Base-by-base conservation (phyloP, 2,113 vertebrate genomes). In the Tetrao urogallus region DNA sequence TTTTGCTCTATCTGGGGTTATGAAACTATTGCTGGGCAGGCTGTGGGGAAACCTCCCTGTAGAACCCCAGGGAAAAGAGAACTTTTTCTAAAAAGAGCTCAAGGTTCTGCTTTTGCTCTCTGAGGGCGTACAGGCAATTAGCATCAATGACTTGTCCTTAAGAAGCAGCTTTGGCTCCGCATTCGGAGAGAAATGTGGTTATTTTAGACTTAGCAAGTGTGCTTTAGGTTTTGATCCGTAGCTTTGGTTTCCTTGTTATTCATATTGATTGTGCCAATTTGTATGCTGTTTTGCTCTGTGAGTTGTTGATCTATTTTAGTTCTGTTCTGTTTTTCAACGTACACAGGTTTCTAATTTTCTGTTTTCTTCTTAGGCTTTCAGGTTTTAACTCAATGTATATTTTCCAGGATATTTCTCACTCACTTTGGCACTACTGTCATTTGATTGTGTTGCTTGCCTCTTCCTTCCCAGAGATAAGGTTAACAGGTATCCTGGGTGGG, bases 181-280 rank as follows among this genome's bases (percentile, higher is more conserved):
- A 69, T 96, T 91, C 76, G 50, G 91, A 86, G 87, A 96, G 57
- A 47, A 94, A 84, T 83, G 94, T 92, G 70, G 87, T 87, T 94
- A 89, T 96, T 97, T 96, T 76, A 92, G 92, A 95, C 72, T 54
- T 94, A 76, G 91, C 47, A 52, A 78, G 66, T 85, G 48, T 93
- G 88, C 86, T 95, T 97, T 96, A 96, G 89, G 80, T 95, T 97
- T 97, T 97, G 94, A 97, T 95, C 93, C 42, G 6, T 56, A 95
- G 93, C 95, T 97, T 97, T 95, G 83, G 92, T 95, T 97, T 98
- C 89, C 96, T 95, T 96, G 91, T 97, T 95, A 95, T 96, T 97
- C 92, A n/a, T 96, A 97, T 97, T 78, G 97, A 97, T 97, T 65
- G 86, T 75, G 97, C 77, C 89, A 88, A 94, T 97, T 97, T 96